Base-by-base conservation (phyloP, 2,888 invertebrate genomes). In the Junonia oenone region DNA sequence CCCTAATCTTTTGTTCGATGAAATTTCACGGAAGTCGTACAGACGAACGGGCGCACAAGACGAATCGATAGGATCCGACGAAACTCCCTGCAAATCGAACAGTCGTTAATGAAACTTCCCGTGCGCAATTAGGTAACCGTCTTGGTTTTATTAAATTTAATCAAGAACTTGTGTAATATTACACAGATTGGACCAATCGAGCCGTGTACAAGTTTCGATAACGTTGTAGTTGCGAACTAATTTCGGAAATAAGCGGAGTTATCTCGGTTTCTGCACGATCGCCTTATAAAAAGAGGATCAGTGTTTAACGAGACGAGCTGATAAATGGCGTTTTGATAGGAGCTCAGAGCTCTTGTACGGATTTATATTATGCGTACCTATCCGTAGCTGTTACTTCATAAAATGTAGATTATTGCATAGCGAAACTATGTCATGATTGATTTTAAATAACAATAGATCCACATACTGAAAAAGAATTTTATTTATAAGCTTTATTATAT, bases 141-240 rank as follows among this genome's bases (percentile, higher is more conserved):
- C 89, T 88, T 84, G 83, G 84, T 89, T 90, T 90, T 90, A 89
- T 90, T 89, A 90, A 90, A 89, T 90, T 90, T 90, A 90, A 90
- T 89, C 88, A 89, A 86, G 87, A 89, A 89, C 86, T 90, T 89
- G 79, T 83, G 85, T 80, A 89, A 88, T 89, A 88, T 86, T 83
- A 85, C 86, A 82, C 88, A 87, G 88, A 90, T 89, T 88, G 89
- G 86, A 63, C 84, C 83, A 83, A 88, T 88, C 87, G 78, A 75
- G 78, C 76, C 83, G 81, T 79, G 83, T 83, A 83, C 83, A 87
- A 89, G 88, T 89, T 90, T 81, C 86, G 83, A 89, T 88, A 84
- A 81, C 86, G 79, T 71, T 77, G 75, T 86, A 89, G 88, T 90
- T 90, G 69, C 71, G 74, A 89, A 90, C 86, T 88, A 89, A 90